These are phyloP conservation scores for Gisinianus flammeolus DNA, from an alignment of 2,888 invertebrate species.

Conservation along the genomic window DNA sequence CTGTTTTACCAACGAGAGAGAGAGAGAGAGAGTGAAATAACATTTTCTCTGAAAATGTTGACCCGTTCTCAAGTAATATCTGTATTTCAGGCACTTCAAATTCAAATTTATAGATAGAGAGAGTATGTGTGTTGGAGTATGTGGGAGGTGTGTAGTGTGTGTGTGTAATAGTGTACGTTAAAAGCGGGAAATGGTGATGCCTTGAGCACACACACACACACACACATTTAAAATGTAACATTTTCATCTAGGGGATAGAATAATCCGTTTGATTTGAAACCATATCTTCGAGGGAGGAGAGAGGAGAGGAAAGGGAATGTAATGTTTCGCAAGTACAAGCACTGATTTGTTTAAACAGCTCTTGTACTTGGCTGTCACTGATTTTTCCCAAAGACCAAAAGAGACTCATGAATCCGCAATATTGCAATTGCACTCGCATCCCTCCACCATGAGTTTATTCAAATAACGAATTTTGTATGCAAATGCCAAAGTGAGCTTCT, in stretches of 20 bases:
- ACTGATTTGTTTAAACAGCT: conserved; percentile 23
- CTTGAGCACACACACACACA: conserved; percentile 20
- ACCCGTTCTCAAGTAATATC: neutral
- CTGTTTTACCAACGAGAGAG: neutral
- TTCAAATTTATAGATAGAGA: conserved; percentile 6
- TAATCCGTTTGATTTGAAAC: conserved; percentile 37
- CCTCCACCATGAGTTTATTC: neutral
- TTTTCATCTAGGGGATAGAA: conserved; percentile 34
- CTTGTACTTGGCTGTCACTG: neutral
- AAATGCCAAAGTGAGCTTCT: neutral
- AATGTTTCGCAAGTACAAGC: neutral
- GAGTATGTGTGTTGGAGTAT: neutral
- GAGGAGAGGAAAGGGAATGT: neutral
- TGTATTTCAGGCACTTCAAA: conserved; percentile 1
- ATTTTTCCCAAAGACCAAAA: neutral
- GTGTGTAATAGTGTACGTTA: neutral
- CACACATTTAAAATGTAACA: conserved; percentile 32
- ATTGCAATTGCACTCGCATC: neutral
- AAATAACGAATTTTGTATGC: neutral
- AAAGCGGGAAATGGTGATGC: neutral
- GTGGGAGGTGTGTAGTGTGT: neutral
- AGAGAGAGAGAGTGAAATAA: conserved; percentile 12
- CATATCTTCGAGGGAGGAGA: neutral
- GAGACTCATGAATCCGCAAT: neutral
- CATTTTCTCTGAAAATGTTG: conserved; percentile 15